phyloP scores from a whole-genome alignment of 2,113 vertebrate genomes.

The Trichechus manatus region DNA sequence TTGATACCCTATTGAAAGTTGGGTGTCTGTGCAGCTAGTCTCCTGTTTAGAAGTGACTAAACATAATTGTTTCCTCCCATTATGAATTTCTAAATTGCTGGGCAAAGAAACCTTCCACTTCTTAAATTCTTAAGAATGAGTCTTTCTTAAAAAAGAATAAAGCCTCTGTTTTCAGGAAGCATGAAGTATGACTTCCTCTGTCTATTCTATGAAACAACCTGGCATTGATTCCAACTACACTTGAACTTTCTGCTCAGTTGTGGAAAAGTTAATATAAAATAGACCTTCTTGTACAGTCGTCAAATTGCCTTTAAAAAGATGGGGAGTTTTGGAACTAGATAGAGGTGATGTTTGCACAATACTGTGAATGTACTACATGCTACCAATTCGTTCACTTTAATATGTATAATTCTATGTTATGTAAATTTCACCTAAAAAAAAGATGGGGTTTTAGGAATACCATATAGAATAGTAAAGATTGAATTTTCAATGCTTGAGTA shows the following conservation, averaged over 20 bases:
- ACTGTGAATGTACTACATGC: no score
- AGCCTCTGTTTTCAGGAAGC: neutral
- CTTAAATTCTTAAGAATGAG: neutral
- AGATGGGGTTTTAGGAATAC: neutral
- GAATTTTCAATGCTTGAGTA: neutral
- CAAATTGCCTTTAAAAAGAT: constrained; percentile 13
- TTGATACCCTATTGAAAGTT: neutral
- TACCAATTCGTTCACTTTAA: no score
- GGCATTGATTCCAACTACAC: neutral
- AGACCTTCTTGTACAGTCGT: neutral
- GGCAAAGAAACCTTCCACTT: neutral
- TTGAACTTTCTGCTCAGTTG: neutral
- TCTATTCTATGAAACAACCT: neutral
- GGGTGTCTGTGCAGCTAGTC: neutral
- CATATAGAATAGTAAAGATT: neutral
- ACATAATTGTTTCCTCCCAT: neutral
- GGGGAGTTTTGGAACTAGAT: neutral
- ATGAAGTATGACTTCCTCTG: constrained; percentile 1
- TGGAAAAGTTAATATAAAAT: constrained; percentile 9
- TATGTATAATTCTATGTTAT: no score
- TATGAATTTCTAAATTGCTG: neutral
- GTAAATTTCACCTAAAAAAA: neutral
- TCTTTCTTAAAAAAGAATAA: neutral
- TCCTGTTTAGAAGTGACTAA: neutral
- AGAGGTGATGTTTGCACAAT: no score